Evolutionary conservation across 1,140 invertebrate species (phyloP), one percentile per base, ranked within the genome.

Genomic region (Bombus affinis): DNA sequence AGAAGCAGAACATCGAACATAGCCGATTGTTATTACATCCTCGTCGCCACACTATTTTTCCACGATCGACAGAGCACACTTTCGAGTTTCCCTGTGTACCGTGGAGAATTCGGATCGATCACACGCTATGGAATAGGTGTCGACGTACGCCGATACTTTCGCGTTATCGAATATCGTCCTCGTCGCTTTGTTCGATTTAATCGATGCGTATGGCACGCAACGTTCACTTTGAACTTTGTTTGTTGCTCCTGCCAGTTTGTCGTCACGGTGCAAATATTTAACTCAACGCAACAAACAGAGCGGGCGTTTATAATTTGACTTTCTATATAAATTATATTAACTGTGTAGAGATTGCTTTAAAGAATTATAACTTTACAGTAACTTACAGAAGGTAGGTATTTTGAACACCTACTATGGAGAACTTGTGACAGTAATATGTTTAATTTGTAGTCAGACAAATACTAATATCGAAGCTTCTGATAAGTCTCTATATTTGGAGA

Each of bases 291-390:
- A n/a, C 28, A 62, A 62, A 62, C 28, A 28, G 0, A 12, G 9
- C 28, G 12, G 59, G 3, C 3, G 3, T 62, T 62, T 62, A 62
- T 62, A 62, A 62, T 62, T n/a, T n/a, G 12, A n/a, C 59, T 28
- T 62, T n/a, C 28, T 62, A 62, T 62, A n/a, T 62, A 62, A 62
- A 62, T 62, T 62, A 62, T n/a, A 62, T 62, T 62, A 62, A 62
- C 28, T 3, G 28, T 62, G 10, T 12, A n/a, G 28, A n/a, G 10
- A 4, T 28, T 62, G 59, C 28, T 53, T 53, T 53, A 53, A 53
- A 22, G 47, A 22, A 53, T 18, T 47, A 47, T 53, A 22, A 22
- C 1, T 53, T 53, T 53, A 53, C 47, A 22, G 18, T 53, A 53
- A 53, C 18, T 53, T 53, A 53, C 18, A 22, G 5, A 53, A 53